Conservation (phyloP, 2,797 vertebrate species). For the Gallinago solitaria region DNA sequence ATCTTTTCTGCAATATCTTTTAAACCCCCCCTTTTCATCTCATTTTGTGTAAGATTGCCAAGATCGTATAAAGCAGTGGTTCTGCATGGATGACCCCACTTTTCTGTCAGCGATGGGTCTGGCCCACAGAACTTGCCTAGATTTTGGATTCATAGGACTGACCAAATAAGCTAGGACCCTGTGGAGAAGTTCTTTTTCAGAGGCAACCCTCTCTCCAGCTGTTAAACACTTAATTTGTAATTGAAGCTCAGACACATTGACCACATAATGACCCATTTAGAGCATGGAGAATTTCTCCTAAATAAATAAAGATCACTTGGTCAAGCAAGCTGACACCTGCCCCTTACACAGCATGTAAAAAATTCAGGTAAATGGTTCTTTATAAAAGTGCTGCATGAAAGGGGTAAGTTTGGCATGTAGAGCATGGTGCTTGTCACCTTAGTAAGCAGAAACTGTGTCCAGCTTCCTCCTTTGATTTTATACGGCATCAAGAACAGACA, state of each 20-base stretch:
- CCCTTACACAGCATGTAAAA: not conserved
- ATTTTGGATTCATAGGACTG: not conserved
- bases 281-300: not conserved
- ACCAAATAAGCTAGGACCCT: not conserved
- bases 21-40: not conserved
- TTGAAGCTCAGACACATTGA: not conserved
- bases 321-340: not conserved
- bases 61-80: not conserved
- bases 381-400: not conserved
- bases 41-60: not conserved
- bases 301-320: not conserved
- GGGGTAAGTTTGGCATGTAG: not conserved
- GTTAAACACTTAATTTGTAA: not conserved
- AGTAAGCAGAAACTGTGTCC: not conserved
- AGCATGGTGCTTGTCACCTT: not conserved
- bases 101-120: not conserved
- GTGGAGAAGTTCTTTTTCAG: not conserved
- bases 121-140: not conserved
- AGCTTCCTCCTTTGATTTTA: not conserved
- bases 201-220: not conserved
- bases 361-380: not conserved
- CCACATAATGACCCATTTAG: not conserved
- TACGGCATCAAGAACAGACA: not conserved
- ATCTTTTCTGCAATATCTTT: not conserved
- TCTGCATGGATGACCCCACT: not conserved